Conservation (phyloP, 2,113 vertebrate species). For the Anhinga anhinga region DNA sequence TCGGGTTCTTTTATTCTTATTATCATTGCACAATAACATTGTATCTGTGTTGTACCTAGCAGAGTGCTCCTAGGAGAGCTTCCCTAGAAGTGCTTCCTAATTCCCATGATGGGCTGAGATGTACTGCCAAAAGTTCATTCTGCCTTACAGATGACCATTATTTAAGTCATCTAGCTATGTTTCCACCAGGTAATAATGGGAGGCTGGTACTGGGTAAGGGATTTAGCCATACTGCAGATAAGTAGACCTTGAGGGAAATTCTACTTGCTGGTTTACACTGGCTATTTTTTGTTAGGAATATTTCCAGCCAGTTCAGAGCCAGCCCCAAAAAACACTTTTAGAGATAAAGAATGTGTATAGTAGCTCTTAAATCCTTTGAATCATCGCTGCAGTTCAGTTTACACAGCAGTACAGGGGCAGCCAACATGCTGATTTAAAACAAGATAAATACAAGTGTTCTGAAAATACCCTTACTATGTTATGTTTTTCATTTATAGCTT, state of each 20-base stretch:
- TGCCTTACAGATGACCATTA: background rate
- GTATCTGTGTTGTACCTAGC: background rate
- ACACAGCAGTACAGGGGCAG: background rate
- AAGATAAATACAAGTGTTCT: background rate
- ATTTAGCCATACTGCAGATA: background rate
- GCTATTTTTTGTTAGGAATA: background rate
- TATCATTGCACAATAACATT: background rate
- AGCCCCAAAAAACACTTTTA: background rate
- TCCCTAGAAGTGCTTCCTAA: background rate
- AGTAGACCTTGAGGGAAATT: background rate
- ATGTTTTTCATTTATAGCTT: background rate
- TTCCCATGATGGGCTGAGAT: background rate
- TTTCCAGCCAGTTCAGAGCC: background rate
- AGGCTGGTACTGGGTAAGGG: background rate
- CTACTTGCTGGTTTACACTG: background rate
- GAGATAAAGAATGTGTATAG: background rate
- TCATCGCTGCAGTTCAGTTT: background rate
- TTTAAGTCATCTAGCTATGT: background rate
- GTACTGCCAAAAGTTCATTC: background rate
- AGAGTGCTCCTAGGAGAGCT: background rate
- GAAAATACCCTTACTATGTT: background rate
- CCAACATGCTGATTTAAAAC: background rate
- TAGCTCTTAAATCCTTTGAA: background rate
- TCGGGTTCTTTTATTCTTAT: background rate
- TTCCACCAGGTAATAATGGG: background rate